Conservation (phyloP, 30 jellyfish, hydroid and myxozoan genomes). For the Calvadosia cruxmelitensis region DNA sequence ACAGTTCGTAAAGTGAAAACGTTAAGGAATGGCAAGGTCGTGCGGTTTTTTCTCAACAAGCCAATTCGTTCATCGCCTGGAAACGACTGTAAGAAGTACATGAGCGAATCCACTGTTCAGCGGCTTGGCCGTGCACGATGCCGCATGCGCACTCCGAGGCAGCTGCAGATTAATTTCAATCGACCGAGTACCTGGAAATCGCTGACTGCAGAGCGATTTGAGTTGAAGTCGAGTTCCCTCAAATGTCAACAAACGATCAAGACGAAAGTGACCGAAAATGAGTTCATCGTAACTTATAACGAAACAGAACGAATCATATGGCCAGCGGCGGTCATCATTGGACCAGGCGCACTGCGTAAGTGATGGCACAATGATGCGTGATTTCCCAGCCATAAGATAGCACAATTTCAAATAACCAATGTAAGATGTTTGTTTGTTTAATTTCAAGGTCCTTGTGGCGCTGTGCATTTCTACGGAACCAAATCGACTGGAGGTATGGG, state of each 20-base stretch:
- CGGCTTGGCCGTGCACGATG: background rate
- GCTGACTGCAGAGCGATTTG: background rate
- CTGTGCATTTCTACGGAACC: background rate
- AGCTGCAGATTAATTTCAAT: background rate
- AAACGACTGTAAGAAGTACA: background rate
- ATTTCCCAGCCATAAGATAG: too few species aligned
- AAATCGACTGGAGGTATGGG: background rate
- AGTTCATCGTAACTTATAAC: background rate
- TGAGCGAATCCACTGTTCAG: background rate
- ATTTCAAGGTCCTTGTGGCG: background rate
- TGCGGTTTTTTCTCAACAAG: background rate
- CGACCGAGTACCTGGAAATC: too few species aligned
- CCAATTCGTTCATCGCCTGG: background rate
- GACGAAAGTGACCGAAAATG: background rate
- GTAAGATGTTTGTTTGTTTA: too few species aligned
- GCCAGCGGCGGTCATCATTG: background rate
- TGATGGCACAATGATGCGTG: too few species aligned
- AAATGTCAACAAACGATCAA: background rate
- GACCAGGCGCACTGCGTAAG: background rate
- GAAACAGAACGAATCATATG: background rate
- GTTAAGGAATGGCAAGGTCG: background rate
- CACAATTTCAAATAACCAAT: too few species aligned
- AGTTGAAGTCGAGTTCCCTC: background rate
- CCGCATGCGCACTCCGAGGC: background rate
- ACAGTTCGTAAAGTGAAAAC: background rate